Percentiles rank a stretch among this genome's conserved stretches.
Evolutionary conservation across 1,140 invertebrate species (phyloP).

Genomic region (Trichogramma pretiosum): DNA sequence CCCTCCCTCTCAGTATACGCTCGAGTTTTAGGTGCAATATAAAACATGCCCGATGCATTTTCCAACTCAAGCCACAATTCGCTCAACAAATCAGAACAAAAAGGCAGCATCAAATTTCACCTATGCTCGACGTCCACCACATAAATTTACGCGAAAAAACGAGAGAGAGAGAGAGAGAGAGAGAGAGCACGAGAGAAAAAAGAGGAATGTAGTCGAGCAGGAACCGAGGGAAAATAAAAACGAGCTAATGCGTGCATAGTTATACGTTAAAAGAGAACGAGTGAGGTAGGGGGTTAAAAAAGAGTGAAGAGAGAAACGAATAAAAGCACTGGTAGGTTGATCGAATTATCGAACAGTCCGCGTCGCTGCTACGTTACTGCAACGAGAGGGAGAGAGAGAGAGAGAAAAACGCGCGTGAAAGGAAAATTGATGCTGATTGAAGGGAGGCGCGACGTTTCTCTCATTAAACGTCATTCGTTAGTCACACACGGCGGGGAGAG

Average conservation of each 20-base stretch:
- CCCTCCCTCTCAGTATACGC: not conserved
- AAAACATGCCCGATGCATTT: no score
- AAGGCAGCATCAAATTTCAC: no score
- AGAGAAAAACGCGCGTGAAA: conserved; percentile 23
- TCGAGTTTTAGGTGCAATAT: not conserved
- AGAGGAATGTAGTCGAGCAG: not conserved
- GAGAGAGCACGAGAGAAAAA: conserved; percentile 2
- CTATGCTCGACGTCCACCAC: no score
- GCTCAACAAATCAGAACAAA: no score
- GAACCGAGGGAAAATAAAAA: not conserved
- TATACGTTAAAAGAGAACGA: no score
- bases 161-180: not conserved
- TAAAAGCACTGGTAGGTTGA: no score
- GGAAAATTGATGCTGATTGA: conserved; percentile 37
- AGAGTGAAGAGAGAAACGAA: no score
- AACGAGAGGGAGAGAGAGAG: conserved; percentile 6
- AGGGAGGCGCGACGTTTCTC: conserved; percentile 28
- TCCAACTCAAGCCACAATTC: no score
- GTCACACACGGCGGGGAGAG: conserved; percentile 26
- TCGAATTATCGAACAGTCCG: conserved; percentile 42
- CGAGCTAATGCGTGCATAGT: conserved; percentile 7
- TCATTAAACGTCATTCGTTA: conserved; percentile 41
- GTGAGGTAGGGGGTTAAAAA: no score
- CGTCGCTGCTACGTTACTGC: no score
- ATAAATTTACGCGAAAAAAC: no score